phyloP scores from a whole-genome alignment of 2,797 vertebrate species.

The Eidolon dupreanum region DNA sequence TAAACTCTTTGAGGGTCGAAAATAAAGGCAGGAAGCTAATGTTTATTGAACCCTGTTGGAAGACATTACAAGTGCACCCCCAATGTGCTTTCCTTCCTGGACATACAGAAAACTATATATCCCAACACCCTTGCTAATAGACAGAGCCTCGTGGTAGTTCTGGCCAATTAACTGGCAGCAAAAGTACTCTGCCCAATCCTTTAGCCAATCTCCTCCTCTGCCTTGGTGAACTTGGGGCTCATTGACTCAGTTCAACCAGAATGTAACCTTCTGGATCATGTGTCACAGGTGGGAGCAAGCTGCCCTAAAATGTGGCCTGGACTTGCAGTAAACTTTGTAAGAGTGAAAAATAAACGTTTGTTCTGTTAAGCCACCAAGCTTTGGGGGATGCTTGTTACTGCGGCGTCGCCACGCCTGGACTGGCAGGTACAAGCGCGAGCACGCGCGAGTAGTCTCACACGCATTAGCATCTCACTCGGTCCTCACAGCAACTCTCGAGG shows the following conservation, averaged over 20 bases:
- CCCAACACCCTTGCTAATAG: neutral
- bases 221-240: neutral
- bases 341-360: neutral
- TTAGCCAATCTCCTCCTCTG: neutral
- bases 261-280: neutral
- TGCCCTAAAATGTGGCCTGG: neutral
- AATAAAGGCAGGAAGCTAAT: conserved; percentile 19
- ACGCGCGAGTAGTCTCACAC: neutral
- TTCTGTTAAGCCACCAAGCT: neutral
- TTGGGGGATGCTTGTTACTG: neutral
- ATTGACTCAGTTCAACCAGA: neutral
- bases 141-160: neutral
- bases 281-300: neutral
- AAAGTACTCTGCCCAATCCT: neutral
- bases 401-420: neutral
- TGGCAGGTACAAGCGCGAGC: neutral
- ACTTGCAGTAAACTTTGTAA: neutral
- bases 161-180: neutral
- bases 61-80: neutral
- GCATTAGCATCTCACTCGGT: neutral
- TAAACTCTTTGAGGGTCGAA: neutral
- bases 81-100: neutral
- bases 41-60: neutral
- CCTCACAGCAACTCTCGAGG: neutral
- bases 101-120: neutral